Base-by-base conservation (phyloP, 2,113 vertebrate genomes). In the Gopherus flavomarginatus region DNA sequence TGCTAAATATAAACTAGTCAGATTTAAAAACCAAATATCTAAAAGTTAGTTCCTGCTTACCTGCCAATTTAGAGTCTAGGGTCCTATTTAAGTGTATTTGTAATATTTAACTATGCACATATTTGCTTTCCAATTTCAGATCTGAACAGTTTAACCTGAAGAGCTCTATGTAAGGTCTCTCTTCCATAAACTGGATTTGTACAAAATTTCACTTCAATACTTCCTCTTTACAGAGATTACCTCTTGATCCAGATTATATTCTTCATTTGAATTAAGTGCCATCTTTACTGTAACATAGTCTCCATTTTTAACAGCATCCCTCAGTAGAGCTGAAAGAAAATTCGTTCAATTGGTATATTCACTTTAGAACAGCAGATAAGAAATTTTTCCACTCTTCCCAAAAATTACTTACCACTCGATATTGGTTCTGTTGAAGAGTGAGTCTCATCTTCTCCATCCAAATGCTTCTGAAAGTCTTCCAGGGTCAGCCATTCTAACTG, bases 201-300 rank as follows among this genome's bases (percentile, higher is more conserved):
- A 22, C 21, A 92, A 52, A 50, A 52, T 31, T 31, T 35, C 24
- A 35, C 35, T 87, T 88, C 56, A 88, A 10, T 50, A 77, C 4
- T 62, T 80, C 22, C 52, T 86, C 0, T 27, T 50, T 82, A 92
- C 38, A 91, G 90, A 24, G 86, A 44, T 95, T 98, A 99, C 99
- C 99, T 99, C 99, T 97, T 99, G 99, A 92, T 99, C 99, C 93
- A 99, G 98, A 97, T 99, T 99, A 97, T 99, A 99, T 5, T 99
- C 98, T 93, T 99, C 99, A 69, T 98, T 99, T 93, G 99, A 99
- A 98, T 99, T 99, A 88, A 99, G 99, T 1, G 99, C 99, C 96
- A 99, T 97, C 97, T 99, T 99, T 42, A 99, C 99, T 69, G 99
- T 98, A 98, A 99, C 97, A 95, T 99, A 99, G 96, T 99, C 99